Evolutionary conservation across 2,113 vertebrate genomes (phyloP).

Genomic region (Seriola quinqueradiata): DNA sequence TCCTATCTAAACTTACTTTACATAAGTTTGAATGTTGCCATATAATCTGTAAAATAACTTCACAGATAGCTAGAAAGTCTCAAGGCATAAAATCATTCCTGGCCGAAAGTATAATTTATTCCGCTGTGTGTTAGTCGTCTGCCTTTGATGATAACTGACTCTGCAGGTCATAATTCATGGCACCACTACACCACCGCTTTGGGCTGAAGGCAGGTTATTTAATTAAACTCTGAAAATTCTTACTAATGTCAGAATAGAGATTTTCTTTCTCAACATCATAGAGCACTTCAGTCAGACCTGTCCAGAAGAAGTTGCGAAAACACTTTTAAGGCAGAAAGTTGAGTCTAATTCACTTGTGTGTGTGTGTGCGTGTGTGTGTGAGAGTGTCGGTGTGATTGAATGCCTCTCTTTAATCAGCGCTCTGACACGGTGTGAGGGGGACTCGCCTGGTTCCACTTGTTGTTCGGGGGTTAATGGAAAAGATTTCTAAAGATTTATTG

Average conservation of each 20-base stretch:
- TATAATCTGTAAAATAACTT: constrained; percentile 25
- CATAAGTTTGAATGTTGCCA: constrained; percentile 13
- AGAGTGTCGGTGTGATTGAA: constrained; percentile 61
- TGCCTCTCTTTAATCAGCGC: constrained; percentile 76
- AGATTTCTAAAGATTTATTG: constrained; percentile 84
- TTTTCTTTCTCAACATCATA: neutral
- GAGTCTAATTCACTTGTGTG: constrained; percentile 15
- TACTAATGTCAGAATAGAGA: neutral
- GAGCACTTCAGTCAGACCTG: neutral
- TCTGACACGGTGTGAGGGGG: constrained; percentile 71
- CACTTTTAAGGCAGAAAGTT: constrained; percentile 27
- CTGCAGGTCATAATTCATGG: constrained; percentile 46
- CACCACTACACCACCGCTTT: constrained; percentile 16
- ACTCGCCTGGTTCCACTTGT: constrained; percentile 79
- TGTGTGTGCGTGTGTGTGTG: neutral
- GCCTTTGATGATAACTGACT: constrained; percentile 48
- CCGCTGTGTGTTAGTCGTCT: constrained; percentile 20
- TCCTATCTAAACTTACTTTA: neutral
- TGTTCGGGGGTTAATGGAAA: constrained; percentile 79
- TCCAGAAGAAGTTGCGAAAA: constrained; percentile 22
- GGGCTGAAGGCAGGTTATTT: constrained; percentile 52
- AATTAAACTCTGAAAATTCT: constrained; percentile 36
- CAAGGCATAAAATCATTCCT: constrained; percentile 27
- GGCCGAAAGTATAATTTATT: constrained; percentile 18
- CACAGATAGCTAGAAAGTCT: constrained; percentile 12